Base-by-base conservation (phyloP, 2,113 vertebrate genomes). In the Grantiella picta region DNA sequence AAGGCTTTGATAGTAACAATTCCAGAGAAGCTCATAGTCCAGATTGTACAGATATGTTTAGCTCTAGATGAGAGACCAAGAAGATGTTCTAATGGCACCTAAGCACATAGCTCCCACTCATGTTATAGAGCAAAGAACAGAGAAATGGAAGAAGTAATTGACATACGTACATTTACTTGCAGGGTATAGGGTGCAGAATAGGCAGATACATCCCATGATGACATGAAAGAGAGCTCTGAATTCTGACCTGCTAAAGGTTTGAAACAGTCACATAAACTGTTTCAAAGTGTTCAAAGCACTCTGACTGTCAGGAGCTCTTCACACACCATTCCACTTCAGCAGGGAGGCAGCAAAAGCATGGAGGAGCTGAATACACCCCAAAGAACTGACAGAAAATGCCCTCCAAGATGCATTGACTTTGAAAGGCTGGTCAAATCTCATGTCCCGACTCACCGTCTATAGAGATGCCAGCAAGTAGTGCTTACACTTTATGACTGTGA, bases 1-100 rank as follows among this genome's bases (percentile, higher is more conserved):
- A 84, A 89, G 47, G 25, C 44, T 86, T 94, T 63, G 19, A 75
- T 5, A 60, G 17, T n/a, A 85, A 85, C 29, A 56, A 71, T 94
- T 93, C 66, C n/a, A 88, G 73, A 91, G 23, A 82, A 61, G 7
- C 15, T 84, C 4, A 14, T 28, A 38, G 29, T 53, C 59, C 31
- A 87, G 31, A 80, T 25, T 68, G 31, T 33, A 71, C 4, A 57
- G 59, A 9, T 35, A 77, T 2, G 11, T 83, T 92, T 78, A 92
- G 24, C 33, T 84, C 18, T 13, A 70, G 75, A 76, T 23, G 33
- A 73, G 66, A 90, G 40, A 75, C 12, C n/a, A 82, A 92, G 29
- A 24, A 84, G 53, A 49, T 42, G 45, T 47, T 91, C 56, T 78
- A 40, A 87, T 11, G 29, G 33, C 28, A 76, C 38, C 25, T 79